These are phyloP conservation scores for Eledone cirrhosa DNA, from an alignment of 2,888 invertebrate species.

Conservation along the genomic window DNA sequence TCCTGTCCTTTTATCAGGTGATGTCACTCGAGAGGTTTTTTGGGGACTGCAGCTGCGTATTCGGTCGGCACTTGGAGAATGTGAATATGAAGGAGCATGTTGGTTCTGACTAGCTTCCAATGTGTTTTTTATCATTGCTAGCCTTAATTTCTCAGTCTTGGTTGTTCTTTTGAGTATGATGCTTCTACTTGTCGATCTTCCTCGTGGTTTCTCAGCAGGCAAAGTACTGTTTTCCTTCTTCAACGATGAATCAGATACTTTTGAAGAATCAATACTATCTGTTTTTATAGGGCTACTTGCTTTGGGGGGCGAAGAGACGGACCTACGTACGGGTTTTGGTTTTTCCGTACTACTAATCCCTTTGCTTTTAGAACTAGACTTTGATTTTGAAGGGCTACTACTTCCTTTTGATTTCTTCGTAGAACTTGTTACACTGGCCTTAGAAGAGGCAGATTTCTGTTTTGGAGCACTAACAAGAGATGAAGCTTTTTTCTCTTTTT, in stretches of 20 bases:
- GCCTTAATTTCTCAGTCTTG: conserved; percentile 4
- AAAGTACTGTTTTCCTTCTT: not conserved
- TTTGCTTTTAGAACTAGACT: not conserved
- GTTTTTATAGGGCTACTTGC: not conserved
- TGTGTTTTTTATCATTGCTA: conserved; percentile 9
- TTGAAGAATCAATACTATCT: conserved; percentile 23
- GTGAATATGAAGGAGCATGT: not conserved
- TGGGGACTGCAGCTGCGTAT: conserved; percentile 25
- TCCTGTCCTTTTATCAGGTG: conserved; percentile 16
- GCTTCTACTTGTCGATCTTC: conserved; percentile 14
- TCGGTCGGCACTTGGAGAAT: not conserved
- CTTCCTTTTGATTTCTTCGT: conserved; percentile 12
- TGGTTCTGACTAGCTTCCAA: conserved; percentile 1
- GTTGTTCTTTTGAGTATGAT: conserved; percentile 2
- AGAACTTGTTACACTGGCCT: not conserved
- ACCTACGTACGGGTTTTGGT: not conserved
- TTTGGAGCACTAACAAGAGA: not conserved
- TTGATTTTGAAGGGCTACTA: not conserved
- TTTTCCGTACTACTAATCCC: not conserved
- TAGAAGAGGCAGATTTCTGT: not conserved
- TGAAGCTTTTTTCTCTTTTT: conserved; percentile 18
- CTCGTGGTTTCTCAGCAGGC: not conserved
- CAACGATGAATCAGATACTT: not conserved
- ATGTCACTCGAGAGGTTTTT: conserved; percentile 22
- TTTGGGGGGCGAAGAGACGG: not conserved